Percentiles rank a stretch among this genome's conserved stretches.
These are phyloP conservation scores for Aythya baeri DNA, from an alignment of 2,113 vertebrate genomes.

Conservation along the genomic window DNA sequence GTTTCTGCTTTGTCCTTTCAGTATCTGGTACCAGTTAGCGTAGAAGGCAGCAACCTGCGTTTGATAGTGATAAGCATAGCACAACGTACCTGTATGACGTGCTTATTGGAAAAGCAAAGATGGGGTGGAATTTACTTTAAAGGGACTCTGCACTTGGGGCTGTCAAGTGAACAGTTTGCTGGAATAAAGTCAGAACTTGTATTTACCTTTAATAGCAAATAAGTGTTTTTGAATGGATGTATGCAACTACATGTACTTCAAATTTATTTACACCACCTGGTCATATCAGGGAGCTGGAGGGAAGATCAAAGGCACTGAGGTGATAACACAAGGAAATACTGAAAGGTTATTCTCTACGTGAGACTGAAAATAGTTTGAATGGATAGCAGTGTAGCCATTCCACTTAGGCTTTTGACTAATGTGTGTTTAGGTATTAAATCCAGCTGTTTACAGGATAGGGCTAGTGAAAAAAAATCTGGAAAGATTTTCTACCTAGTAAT, in stretches of 20 bases:
- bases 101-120: background rate
- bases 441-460: background rate
- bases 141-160: accelerated
- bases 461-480: background rate
- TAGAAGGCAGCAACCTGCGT: accelerated
- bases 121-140: background rate
- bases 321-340: background rate
- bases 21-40: background rate
- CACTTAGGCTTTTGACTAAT: background rate
- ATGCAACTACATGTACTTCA: accelerated
- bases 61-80: background rate
- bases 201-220: background rate
- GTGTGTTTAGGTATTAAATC: background rate
- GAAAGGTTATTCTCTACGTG: background rate
- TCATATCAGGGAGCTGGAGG: background rate
- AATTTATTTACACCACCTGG: background rate
- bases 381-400: background rate
- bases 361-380: background rate
- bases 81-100: accelerated
- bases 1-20: background rate
- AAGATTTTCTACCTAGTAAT: background rate
- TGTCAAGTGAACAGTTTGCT: background rate
- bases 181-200: background rate
- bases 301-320: background rate
- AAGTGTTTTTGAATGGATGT: background rate